Evolutionary conservation across 2,113 vertebrate genomes (phyloP).

Genomic region (Brevimyrus niger): DNA sequence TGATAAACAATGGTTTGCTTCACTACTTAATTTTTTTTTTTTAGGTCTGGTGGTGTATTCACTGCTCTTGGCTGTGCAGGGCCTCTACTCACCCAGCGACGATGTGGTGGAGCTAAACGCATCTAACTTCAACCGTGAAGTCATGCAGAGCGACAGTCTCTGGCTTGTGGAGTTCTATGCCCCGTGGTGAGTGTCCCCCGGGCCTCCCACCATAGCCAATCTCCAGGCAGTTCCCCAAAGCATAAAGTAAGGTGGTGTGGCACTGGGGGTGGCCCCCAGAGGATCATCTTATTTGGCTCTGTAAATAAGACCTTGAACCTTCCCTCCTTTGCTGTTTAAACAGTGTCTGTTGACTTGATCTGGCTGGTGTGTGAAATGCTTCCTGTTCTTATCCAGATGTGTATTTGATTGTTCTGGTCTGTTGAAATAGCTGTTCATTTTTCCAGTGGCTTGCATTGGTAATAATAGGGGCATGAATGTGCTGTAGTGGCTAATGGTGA

Average conservation of each 20-base stretch:
- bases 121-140: slow-evolving; percentile 87
- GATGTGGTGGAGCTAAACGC: slow-evolving; percentile 85
- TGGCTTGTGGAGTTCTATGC: slow-evolving; percentile 96
- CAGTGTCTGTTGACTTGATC: neutral
- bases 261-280: neutral
- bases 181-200: slow-evolving; percentile 76
- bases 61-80: slow-evolving; percentile 63
- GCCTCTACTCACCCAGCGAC: slow-evolving; percentile 78
- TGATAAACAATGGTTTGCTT: neutral
- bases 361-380: neutral
- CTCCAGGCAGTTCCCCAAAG: neutral
- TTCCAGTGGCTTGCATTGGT: neutral
- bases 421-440: neutral
- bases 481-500: neutral
- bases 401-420: neutral
- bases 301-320: neutral
- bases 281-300: neutral
- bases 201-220: neutral
- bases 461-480: neutral
- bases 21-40: neutral
- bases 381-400: neutral
- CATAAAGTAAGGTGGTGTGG: neutral
- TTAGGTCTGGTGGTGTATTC: slow-evolving; percentile 74
- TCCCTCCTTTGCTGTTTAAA: neutral
- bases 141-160: slow-evolving; percentile 82